Evolutionary conservation across 2,113 vertebrate species (phyloP).

Genomic region (Cephalophus harveyi): DNA sequence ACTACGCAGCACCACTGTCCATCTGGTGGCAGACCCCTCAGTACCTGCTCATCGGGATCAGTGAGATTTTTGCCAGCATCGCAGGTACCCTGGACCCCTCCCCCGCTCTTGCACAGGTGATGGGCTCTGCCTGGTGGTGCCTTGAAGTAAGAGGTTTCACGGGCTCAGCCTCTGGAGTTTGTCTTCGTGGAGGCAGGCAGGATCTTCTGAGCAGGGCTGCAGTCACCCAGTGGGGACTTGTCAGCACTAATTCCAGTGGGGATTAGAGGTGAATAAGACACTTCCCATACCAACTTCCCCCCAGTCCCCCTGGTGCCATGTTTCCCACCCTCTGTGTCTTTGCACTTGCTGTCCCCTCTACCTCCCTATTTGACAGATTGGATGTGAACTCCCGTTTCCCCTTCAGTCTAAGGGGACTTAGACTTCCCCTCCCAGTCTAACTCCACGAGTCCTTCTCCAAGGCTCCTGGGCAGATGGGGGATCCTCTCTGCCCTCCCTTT

Average conservation of each 20-base stretch:
- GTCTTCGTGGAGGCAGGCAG: background rate
- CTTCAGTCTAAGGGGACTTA: background rate
- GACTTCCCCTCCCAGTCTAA: background rate
- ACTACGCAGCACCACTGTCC: slow-evolving; percentile 57
- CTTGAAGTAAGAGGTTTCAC: background rate
- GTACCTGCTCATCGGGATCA: slow-evolving; percentile 75
- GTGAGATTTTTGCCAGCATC: slow-evolving; percentile 78
- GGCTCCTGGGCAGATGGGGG: background rate
- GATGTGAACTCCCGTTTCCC: background rate
- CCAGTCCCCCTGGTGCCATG: accelerated
- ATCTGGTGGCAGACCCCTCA: slow-evolving; percentile 79
- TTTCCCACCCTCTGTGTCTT: background rate
- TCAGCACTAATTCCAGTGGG: background rate
- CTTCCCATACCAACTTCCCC: background rate
- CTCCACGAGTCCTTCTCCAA: background rate
- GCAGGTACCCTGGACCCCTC: slow-evolving; percentile 47
- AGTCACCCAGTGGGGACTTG: too few species aligned
- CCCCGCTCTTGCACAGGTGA: background rate
- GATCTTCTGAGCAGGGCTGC: background rate
- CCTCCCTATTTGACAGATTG: background rate
- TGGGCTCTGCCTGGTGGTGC: background rate
- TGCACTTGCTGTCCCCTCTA: background rate
- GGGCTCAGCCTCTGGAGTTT: background rate
- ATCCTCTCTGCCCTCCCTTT: background rate
- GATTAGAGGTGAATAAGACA: background rate